Percentiles rank a stretch among this genome's conserved stretches.
phyloP scores from a whole-genome alignment of 1,140 invertebrate species.

The Drosophila littoralis region DNA sequence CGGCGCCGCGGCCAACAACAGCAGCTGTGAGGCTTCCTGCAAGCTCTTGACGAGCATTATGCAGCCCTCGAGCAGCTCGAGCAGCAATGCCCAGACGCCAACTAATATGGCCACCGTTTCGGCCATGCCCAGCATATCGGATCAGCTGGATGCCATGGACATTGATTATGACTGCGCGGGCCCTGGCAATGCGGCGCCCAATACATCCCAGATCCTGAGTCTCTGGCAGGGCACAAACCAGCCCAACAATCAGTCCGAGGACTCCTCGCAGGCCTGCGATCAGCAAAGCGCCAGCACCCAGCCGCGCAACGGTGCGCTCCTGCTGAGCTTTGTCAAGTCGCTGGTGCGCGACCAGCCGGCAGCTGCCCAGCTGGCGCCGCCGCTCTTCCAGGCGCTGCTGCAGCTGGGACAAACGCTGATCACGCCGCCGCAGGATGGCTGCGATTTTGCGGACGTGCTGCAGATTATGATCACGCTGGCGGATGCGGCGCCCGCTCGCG shows the following conservation, averaged over 20 bases:
- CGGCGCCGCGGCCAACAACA: constrained; percentile 38
- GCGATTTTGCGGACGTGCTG: constrained; percentile 93
- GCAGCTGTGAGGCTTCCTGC: constrained; percentile 64
- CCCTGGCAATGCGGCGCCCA: constrained; percentile 76
- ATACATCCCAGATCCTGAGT: constrained; percentile 76
- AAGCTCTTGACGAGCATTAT: constrained; percentile 63
- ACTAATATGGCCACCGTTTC: constrained; percentile 84
- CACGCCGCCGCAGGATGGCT: constrained; percentile 87
- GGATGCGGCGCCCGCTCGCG: constrained; percentile 90
- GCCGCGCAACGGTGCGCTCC: constrained; percentile 88
- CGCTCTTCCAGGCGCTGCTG: constrained; percentile 91
- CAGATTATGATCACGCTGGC: constrained; percentile 91
- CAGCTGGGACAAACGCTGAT: constrained; percentile 90
- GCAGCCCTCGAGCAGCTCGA: constrained; percentile 82
- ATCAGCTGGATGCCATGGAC: constrained; percentile 84
- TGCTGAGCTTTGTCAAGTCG: constrained; percentile 90
- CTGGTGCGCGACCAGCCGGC: constrained; percentile 90
- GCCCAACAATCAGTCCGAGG: constrained; percentile 64
- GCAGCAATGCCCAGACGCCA: constrained; percentile 84
- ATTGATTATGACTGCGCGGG: constrained; percentile 74
- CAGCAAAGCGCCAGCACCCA: constrained; percentile 3
- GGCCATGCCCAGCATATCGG: constrained; percentile 82
- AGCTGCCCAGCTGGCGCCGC: constrained; percentile 54
- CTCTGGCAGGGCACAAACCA: constrained; percentile 64
- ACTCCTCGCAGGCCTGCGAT: constrained; percentile 73